A percentile compares a stretch with the other conserved stretches of the same genome.
Evolutionary conservation across 2,888 invertebrate genomes (phyloP).

Genomic region (Euphydryas editha): DNA sequence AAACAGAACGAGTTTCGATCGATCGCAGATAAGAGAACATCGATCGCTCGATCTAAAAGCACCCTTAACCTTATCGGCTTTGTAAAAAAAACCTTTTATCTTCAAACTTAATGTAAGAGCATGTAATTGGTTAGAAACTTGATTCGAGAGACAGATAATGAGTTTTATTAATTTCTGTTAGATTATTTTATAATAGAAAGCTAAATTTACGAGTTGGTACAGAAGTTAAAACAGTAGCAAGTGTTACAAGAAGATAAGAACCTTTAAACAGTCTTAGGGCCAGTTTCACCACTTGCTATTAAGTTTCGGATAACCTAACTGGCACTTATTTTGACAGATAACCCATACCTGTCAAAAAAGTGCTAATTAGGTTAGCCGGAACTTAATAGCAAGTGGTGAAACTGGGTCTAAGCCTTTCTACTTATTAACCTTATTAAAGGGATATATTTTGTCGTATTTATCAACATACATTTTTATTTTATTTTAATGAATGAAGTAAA

Average conservation of each 20-base stretch:
- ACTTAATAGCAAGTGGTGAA: too few relatives aligned
- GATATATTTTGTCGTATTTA: background rate
- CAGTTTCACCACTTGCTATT: too few relatives aligned
- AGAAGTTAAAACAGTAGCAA: slow-evolving; percentile 12
- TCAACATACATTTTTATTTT: too few relatives aligned
- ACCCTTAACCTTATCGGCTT: slow-evolving; percentile 40
- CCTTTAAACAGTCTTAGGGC: too few relatives aligned
- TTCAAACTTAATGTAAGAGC: slow-evolving; percentile 22
- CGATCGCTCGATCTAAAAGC: slow-evolving; percentile 39
- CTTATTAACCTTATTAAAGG: background rate
- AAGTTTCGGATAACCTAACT: too few relatives aligned
- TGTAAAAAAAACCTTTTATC: slow-evolving; percentile 24
- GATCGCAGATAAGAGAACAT: slow-evolving; percentile 42
- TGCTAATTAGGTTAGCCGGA: too few relatives aligned
- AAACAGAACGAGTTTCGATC: slow-evolving; percentile 40
- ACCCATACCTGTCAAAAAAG: too few relatives aligned
- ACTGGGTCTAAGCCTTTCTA: background rate
- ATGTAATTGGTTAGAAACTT: slow-evolving; percentile 33
- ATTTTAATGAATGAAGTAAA: background rate
- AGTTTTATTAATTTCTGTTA: slow-evolving; percentile 19
- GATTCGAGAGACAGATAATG: slow-evolving; percentile 18
- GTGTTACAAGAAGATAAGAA: slow-evolving; percentile 2
- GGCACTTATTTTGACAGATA: too few relatives aligned
- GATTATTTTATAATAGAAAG: slow-evolving; percentile 9
- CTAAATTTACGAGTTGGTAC: slow-evolving; percentile 3